Evolutionary conservation across 2,888 invertebrate species (phyloP).

Genomic region (Xestia sexstrigata): DNA sequence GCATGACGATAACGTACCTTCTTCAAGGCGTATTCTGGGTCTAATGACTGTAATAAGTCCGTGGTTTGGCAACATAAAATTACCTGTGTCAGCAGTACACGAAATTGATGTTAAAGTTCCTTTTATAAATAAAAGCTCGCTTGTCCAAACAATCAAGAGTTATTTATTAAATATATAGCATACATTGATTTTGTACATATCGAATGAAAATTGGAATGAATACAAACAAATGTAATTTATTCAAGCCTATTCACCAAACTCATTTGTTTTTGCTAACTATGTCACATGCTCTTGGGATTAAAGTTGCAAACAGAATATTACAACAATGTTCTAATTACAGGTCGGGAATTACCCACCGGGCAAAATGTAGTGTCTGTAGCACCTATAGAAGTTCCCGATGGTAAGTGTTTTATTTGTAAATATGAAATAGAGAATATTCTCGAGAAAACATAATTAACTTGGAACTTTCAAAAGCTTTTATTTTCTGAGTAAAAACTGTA

Average conservation of each 20-base stretch:
- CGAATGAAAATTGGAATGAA: slow-evolving; percentile 39
- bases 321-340: slow-evolving; percentile 81
- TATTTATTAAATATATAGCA: slow-evolving; percentile 31
- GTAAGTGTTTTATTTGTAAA: slow-evolving; percentile 77
- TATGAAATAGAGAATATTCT: slow-evolving; percentile 42
- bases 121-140: slow-evolving; percentile 29
- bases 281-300: slow-evolving; percentile 21
- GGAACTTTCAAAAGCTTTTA: neutral
- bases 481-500: neutral
- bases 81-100: neutral
- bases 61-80: slow-evolving; percentile 30
- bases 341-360: slow-evolving; percentile 87
- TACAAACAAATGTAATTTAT: slow-evolving; percentile 30
- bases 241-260: neutral
- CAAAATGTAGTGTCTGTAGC: slow-evolving; percentile 89
- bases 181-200: slow-evolving; percentile 38
- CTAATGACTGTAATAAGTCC: neutral
- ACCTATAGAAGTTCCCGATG: slow-evolving; percentile 88
- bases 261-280: slow-evolving; percentile 22
- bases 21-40: neutral
- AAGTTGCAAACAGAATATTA: slow-evolving; percentile 60
- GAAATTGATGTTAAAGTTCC: slow-evolving; percentile 25
- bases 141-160: slow-evolving; percentile 21
- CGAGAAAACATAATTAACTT: slow-evolving; percentile 14
- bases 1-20: slow-evolving; percentile 19